Evolutionary conservation across 2,888 invertebrate genomes (phyloP).

Genomic region (Eupithecia exiguata): DNA sequence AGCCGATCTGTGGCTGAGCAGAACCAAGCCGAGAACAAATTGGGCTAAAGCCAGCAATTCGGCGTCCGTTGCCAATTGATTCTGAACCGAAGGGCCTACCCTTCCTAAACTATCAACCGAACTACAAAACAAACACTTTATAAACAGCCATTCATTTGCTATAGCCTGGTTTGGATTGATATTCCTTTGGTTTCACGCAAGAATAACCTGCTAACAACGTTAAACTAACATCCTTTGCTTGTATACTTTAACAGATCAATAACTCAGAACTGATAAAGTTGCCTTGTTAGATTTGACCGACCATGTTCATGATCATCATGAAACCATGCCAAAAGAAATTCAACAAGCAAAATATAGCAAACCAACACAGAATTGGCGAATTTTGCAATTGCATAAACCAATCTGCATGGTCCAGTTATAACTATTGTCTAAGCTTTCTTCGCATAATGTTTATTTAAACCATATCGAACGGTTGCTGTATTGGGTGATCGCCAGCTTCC

Average conservation of each 20-base stretch:
- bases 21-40: conserved; percentile 64
- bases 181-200: not conserved
- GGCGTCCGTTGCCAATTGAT: conserved; percentile 65
- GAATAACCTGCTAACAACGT: not conserved
- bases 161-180: not conserved
- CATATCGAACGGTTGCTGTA: conserved; percentile 58
- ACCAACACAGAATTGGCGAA: conserved; percentile 37
- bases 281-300: conserved; percentile 42
- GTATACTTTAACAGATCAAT: not conserved
- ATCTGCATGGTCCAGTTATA: conserved; percentile 30
- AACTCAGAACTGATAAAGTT: conserved; percentile 51
- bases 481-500: conserved; percentile 69
- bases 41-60: conserved; percentile 66
- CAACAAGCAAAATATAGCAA: conserved; percentile 53
- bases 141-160: conserved; percentile 27
- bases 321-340: conserved; percentile 58
- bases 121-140: conserved; percentile 35
- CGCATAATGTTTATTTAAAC: conserved; percentile 51
- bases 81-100: conserved; percentile 56
- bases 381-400: conserved; percentile 38
- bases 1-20: conserved; percentile 55
- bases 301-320: conserved; percentile 53
- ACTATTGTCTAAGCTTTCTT: conserved; percentile 41
- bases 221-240: not conserved
- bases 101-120: conserved; percentile 59